These are phyloP conservation scores for Dreissena polymorpha DNA, from an alignment of 1,140 invertebrate genomes.

Conservation along the genomic window DNA sequence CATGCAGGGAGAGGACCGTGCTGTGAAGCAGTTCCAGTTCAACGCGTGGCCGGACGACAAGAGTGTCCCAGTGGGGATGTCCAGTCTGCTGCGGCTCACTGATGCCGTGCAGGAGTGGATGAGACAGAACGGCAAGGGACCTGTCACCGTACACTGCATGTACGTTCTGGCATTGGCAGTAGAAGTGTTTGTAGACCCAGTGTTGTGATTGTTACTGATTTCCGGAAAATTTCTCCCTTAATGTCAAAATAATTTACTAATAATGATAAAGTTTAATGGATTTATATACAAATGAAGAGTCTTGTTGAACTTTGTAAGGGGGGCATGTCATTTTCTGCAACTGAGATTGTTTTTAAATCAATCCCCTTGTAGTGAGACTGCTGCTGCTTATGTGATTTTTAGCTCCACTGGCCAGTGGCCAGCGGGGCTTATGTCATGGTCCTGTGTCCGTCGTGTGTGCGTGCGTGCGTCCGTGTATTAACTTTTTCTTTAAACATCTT, in stretches of 20 bases:
- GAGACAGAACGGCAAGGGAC: constrained; percentile 76
- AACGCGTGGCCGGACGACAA: constrained; percentile 75
- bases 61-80: constrained; percentile 68
- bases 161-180: constrained; percentile 55
- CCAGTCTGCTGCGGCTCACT: constrained; percentile 69
- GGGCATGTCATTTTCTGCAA: not conserved
- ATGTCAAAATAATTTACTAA: not conserved
- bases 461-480: no score
- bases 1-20: constrained; percentile 72
- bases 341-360: not conserved
- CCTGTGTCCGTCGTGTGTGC: no score
- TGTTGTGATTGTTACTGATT: no score
- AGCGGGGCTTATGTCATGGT: no score
- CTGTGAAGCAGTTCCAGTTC: constrained; percentile 77
- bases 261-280: no score
- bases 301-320: not conserved
- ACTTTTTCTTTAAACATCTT: no score
- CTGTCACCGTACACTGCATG: constrained; percentile 78
- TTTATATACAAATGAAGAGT: no score
- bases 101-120: constrained; percentile 75
- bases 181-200: no score
- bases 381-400: no score
- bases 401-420: no score
- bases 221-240: not conserved
- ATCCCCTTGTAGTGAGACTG: no score